A percentile compares a stretch with the other conserved stretches of the same genome.
Evolutionary conservation across 1,140 invertebrate species (phyloP).

Genomic region (Caenorhabditis inopinata): DNA sequence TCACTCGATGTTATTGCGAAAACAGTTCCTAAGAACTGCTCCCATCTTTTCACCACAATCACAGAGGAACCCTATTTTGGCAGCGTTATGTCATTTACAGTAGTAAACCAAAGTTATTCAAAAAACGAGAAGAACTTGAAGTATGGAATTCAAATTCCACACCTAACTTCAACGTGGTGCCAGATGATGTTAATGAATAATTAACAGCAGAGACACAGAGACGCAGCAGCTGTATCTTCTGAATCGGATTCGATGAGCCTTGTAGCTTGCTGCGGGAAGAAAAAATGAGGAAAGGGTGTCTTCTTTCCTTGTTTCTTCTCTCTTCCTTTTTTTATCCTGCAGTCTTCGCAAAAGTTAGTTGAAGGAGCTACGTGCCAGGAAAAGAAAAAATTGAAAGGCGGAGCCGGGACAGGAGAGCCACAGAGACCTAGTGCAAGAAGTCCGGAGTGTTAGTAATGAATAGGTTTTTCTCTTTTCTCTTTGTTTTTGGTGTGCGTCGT

Average conservation of each 20-base stretch:
- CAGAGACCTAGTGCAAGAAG: not conserved
- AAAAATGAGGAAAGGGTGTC: not conserved
- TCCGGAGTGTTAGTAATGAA: not conserved
- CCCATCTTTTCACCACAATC: constrained; percentile 17
- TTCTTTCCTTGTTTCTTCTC: constrained; percentile 23
- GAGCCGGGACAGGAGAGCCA: not conserved
- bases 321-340: not conserved
- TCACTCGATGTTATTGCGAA: not conserved
- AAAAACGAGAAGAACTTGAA: not conserved
- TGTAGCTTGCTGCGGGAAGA: not conserved
- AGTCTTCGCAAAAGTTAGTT: not conserved
- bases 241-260: not conserved
- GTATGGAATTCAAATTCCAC: not conserved
- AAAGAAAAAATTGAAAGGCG: not conserved
- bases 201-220: not conserved
- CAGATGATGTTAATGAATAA: constrained; percentile 29
- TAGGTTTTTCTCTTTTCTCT: not conserved
- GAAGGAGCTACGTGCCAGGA: not conserved
- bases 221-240: not conserved
- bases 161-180: not conserved
- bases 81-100: not conserved
- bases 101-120: too few relatives aligned
- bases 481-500: not conserved
- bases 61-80: constrained; percentile 12
- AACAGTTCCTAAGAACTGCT: constrained; percentile 23